phyloP scores from a whole-genome alignment of 1,140 invertebrate species.

The Augochlora pura region DNA sequence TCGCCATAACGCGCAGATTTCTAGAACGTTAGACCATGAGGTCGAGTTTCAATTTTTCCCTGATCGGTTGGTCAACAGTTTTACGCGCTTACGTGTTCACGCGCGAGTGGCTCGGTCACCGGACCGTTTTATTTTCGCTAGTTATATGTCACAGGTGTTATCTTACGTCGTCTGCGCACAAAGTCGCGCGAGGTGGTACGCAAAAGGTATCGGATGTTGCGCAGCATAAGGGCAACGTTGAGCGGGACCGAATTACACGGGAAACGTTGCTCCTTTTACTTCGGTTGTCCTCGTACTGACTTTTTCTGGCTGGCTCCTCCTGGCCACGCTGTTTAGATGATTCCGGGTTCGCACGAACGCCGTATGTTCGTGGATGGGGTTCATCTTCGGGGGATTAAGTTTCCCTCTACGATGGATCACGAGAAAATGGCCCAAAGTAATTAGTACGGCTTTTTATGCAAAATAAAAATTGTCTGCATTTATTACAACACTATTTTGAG shows the following conservation, averaged over 20 bases:
- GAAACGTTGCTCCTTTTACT: constrained; percentile 46
- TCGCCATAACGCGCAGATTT: not conserved
- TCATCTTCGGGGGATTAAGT: constrained; percentile 14
- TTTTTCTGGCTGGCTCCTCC: not conserved
- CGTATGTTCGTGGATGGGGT: not conserved
- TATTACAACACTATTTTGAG: no score
- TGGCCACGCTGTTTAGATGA: constrained; percentile 22
- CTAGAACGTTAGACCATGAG: not conserved
- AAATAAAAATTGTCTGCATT: no score
- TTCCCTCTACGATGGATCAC: not conserved
- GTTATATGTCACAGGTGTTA: constrained; percentile 67
- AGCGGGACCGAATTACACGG: constrained; percentile 63
- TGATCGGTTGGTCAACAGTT: not conserved
- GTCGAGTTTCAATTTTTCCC: not conserved
- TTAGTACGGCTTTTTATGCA: no score
- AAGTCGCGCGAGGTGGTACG: constrained; percentile 4
- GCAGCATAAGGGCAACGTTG: constrained; percentile 66
- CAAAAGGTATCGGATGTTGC: constrained; percentile 65
- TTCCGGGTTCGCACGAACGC: constrained; percentile 26
- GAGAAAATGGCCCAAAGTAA: no score
- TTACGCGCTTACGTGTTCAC: not conserved
- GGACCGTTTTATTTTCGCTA: constrained; percentile 58
- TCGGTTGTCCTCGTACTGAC: not conserved
- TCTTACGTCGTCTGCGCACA: constrained; percentile 57
- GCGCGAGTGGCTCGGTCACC: constrained; percentile 34